Evolutionary conservation across 1,140 invertebrate species (phyloP).

Genomic region (Caligus rogercresseyi): DNA sequence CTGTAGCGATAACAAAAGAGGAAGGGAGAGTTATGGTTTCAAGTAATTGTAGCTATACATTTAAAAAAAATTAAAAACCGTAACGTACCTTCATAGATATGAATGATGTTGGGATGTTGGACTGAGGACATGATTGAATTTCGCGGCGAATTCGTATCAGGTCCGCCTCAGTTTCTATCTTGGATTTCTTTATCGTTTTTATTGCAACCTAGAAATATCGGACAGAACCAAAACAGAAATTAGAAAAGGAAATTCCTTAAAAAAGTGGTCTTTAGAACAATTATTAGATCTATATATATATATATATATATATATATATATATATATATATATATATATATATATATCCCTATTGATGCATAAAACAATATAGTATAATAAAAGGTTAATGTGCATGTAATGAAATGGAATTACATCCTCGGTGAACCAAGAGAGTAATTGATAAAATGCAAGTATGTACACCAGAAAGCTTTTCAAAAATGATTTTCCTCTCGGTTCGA

Average conservation of each 20-base stretch:
- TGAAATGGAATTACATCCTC: too few relatives aligned
- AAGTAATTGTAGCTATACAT: not conserved
- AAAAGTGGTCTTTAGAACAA: not conserved
- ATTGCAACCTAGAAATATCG: conserved; percentile 58
- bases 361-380: too few relatives aligned
- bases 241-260: not conserved
- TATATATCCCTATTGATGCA: too few relatives aligned
- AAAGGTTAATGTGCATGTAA: too few relatives aligned
- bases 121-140: conserved; percentile 98
- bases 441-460: too few relatives aligned
- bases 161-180: conserved; percentile 94
- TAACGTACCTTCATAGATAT: conserved; percentile 82
- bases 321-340: too few relatives aligned
- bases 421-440: too few relatives aligned
- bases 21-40: conserved; percentile 1
- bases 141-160: conserved; percentile 81
- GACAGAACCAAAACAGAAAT: too few relatives aligned
- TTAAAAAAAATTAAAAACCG: too few relatives aligned
- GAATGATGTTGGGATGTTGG: conserved; percentile 93
- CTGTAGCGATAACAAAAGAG: conserved; percentile 37
- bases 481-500: too few relatives aligned
- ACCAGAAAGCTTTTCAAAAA: too few relatives aligned
- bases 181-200: conserved; percentile 97
- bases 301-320: conserved; percentile 18
- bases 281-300: too few relatives aligned